Base-by-base conservation (phyloP, 2,113 vertebrate genomes). In the Tachysurus fulvidraco region DNA sequence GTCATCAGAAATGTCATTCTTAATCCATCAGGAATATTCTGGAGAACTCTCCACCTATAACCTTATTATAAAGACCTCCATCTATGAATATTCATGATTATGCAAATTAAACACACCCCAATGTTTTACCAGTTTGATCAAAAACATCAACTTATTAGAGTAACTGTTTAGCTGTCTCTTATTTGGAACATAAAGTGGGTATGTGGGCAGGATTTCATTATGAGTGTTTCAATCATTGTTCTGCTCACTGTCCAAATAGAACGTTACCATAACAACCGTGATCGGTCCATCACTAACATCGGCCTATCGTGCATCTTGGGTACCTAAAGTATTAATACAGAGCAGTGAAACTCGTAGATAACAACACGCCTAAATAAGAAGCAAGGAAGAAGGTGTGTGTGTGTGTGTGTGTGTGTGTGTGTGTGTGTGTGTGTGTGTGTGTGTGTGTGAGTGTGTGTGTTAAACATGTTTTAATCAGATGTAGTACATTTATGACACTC, bases 191-290 rank as follows among this genome's bases (percentile, higher is more conserved):
- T n/a, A n/a, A n/a, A n/a, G n/a, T n/a, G n/a, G n/a, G n/a, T 21
- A 1, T n/a, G 1, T 50, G 73, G 50, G 73, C 5, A 11, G 10
- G 4, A 13, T 13, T 50, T 50, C 13, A 1, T 52, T 73, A 73
- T n/a, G 1, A 73, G 10, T 50, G 73, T n/a, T 23, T 76, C 21
- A 12, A 50, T 13, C 44, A n/a, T 25, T 8, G 28, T 77, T 77
- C n/a, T n/a, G n/a, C n/a, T n/a, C 11, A 4, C 44, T 54, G 4
- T 52, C 3, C 46, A 46, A 46, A 69, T 30, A 54, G n/a, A 50
- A 74, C 25, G 17, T 73, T 73, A 11, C 64, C 46, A 77, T 77
- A 77, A n/a, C 74, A 28, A 77, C 23, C 74, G n/a, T n/a, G n/a
- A n/a, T n/a, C n/a, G n/a, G n/a, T 46, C 21, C 9, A 44, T 73